Conservation (phyloP, 2,113 vertebrate genomes). For the Erpornis zantholeuca region DNA sequence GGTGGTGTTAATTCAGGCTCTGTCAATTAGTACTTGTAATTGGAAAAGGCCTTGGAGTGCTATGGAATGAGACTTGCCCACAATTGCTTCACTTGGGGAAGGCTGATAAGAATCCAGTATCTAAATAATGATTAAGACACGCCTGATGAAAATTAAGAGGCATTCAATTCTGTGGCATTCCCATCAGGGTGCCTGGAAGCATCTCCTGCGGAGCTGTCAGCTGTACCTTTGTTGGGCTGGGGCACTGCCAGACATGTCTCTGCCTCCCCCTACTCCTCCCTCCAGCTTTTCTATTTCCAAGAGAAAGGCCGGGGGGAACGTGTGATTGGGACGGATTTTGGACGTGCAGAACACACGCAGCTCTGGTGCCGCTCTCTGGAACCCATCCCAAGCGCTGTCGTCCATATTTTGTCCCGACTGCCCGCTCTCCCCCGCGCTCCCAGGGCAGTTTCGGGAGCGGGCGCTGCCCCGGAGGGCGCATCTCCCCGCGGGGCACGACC, state of each 20-base stretch:
- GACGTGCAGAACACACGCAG: neutral
- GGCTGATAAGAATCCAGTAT: neutral
- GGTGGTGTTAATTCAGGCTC: neutral
- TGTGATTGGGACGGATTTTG: neutral
- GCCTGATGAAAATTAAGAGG: neutral
- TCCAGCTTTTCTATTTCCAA: neutral
- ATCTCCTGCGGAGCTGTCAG: neutral
- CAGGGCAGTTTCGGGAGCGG: neutral
- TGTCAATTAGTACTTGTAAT: neutral
- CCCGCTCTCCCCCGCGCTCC: neutral
- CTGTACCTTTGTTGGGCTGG: neutral
- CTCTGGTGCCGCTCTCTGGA: accelerated
- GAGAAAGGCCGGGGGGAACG: neutral
- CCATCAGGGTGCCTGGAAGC: neutral
- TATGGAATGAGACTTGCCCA: neutral
- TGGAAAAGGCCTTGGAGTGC: neutral
- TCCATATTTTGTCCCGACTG: accelerated
- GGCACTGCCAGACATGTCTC: neutral
- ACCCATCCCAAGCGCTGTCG: neutral
- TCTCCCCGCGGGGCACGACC: neutral
- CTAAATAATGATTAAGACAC: neutral
- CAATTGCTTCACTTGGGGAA: neutral
- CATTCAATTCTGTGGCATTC: neutral
- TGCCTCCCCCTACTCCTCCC: neutral
- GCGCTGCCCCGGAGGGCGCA: neutral